Conservation (phyloP, 2,113 vertebrate species). For the Delphinus delphis region DNA sequence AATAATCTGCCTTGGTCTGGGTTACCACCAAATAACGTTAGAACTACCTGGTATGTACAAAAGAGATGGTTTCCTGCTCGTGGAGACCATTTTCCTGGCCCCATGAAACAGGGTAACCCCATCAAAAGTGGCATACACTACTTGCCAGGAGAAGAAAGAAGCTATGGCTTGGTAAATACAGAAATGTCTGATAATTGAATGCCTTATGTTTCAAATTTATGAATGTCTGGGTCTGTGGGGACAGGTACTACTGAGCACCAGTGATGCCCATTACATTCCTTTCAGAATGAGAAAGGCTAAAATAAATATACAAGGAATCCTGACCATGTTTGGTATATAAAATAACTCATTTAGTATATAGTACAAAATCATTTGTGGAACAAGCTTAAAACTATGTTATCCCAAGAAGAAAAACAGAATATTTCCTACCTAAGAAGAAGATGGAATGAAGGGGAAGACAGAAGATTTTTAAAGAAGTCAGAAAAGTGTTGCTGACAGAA, state of each 20-base stretch:
- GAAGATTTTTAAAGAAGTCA: not conserved
- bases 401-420: not conserved
- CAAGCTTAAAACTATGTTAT: not conserved
- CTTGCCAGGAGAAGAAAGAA: not conserved
- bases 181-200: not conserved
- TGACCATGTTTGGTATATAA: not conserved
- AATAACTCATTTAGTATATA: not conserved
- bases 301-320: not conserved
- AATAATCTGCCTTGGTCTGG: not conserved
- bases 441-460: not conserved
- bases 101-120: not conserved
- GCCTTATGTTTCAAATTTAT: not conserved
- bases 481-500: not conserved
- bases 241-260: not conserved
- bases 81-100: not conserved
- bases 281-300: not conserved
- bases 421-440: not conserved
- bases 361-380: not conserved
- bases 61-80: not conserved
- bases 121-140: not conserved
- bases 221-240: not conserved
- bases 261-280: not conserved
- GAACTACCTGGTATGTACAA: not conserved
- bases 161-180: not conserved
- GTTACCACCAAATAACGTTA: not conserved